Evolutionary conservation across 1,140 invertebrate species (phyloP), one percentile per base, ranked within the genome.

Genomic region (Lepidurus arcticus): DNA sequence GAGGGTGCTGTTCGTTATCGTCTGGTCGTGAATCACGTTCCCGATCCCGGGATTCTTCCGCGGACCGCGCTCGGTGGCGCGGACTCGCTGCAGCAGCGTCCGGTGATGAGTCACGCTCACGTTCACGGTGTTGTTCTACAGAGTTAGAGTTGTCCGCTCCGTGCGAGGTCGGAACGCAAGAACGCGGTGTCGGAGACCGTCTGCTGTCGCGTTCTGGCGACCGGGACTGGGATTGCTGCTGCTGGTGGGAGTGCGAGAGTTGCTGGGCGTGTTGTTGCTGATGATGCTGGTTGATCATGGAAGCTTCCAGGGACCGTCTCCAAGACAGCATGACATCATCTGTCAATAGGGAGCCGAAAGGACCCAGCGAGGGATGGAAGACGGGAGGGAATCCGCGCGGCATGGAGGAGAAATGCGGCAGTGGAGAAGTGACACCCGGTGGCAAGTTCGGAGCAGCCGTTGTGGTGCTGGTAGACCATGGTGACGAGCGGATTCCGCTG

Each of bases 261-360:
- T 78, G 74, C 80, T 83, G 83, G 78, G 81, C 83, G 43, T 83
- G 84, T 10, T 82, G 85, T 42, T 83, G 86, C 77, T 84, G 81
- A 85, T 84, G 82, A n/a, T 83, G 84, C 80, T 87, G 86, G 81
- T 83, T 87, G 81, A 89, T 85, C 82, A 89, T 88, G 80, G 88
- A 88, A 77, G 88, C 86, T 84, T 92, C 90, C 82, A 92, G 87
- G 81, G 89, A 89, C 82, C 90, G 88, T 83, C 91, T 88, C 91
- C 91, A 93, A 84, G 91, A 91, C 81, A 91, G 90, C 80, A 92
- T 91, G 81, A 92, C 91, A 84, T 92, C 91, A 85, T 92, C 91
- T 82, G 91, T 91, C 78, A 92, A 86, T 80, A 92, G 87, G 7
- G 82, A 74, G 26, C 79, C 53, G 44, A 77, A 73, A 44, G 75